Evolutionary conservation across 2,797 vertebrate genomes (phyloP), one percentile per base, ranked within the genome.

Genomic region (Calcarius lapponicus): DNA sequence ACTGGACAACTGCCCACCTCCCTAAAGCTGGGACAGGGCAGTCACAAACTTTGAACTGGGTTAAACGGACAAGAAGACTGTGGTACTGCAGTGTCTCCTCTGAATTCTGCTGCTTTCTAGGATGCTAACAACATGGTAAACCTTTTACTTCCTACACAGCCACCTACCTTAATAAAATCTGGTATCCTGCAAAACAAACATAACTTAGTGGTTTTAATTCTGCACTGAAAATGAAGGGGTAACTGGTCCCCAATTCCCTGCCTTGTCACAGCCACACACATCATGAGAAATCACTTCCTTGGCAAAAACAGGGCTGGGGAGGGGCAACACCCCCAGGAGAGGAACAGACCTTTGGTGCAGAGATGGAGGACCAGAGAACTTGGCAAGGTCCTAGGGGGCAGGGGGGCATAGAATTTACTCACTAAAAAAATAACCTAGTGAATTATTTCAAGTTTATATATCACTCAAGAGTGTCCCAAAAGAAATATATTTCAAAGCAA

Each of bases 251-350:
- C 2, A 19, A 3, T 28, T 51, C 21, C 19, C 42, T 42, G 29
- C 34, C 9, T 53, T 45, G 38, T 12, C 47, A 61, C 47, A 69
- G 29, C n/a, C 29, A 69, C 10, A 43, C 8, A 48, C 0, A 0
- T 14, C 18, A 47, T 1, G 3, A 86, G 7, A 60, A 88, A 85
- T 38, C 12, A 71, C 24, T 61, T 60, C 18, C 65, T 65, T 31
- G 36, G n/a, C 47, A 76, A 70, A 32, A 86, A 87, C 6, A 0
- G 13, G 28, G 31, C 32, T 70, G n/a, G 9, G 0, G 2, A 92
- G 13, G 21, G 6, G 4, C 32, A 87, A 36, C 0, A 0, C 38
- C 12, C 13, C 28, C 24, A 47, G 8, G 8, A 67, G 8, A 83
- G 12, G 61, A 93, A 64, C 7, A 83, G 40, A 4, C 15, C 24